Conservation (phyloP, 2,888 invertebrate species). For the Rhingia campestris region DNA sequence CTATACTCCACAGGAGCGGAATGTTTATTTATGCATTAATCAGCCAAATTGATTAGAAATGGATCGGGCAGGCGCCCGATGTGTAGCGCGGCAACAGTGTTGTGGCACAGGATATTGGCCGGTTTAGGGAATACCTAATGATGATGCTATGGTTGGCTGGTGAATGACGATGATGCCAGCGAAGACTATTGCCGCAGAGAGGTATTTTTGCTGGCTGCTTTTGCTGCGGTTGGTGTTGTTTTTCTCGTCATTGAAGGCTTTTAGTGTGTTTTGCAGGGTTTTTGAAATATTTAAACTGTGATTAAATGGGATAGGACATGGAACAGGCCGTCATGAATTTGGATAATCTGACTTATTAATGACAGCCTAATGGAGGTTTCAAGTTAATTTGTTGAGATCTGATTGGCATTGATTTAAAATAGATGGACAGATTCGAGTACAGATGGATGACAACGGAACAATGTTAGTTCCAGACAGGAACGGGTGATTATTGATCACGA, state of each 20-base stretch:
- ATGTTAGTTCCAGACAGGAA: not conserved
- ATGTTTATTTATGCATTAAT: constrained; percentile 73
- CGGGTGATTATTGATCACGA: not conserved
- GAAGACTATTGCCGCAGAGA: constrained; percentile 22
- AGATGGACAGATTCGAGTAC: not conserved
- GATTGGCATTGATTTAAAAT: constrained; percentile 52
- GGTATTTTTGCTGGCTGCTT: not conserved
- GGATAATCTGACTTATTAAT: constrained; percentile 52
- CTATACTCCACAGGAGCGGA: not conserved
- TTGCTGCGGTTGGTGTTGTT: not conserved
- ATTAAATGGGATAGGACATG: constrained; percentile 28
- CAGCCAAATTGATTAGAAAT: constrained; percentile 72
- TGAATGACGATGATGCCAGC: not conserved
- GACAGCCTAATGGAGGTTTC: constrained; percentile 57
- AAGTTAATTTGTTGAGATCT: constrained; percentile 55
- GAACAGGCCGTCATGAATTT: constrained; percentile 34
- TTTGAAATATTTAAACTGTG: constrained; percentile 56
- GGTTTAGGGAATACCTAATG: constrained; percentile 56
- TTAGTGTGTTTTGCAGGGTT: constrained; percentile 4
- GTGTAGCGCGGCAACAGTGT: constrained; percentile 42
- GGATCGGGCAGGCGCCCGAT: constrained; percentile 59
- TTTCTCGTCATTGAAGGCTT: not conserved
- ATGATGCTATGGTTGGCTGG: constrained; percentile 34
- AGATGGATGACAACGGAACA: constrained; percentile 14
- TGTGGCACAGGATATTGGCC: constrained; percentile 50